Conservation (phyloP, 2,888 invertebrate species). For the Netelia fuscicornis region DNA sequence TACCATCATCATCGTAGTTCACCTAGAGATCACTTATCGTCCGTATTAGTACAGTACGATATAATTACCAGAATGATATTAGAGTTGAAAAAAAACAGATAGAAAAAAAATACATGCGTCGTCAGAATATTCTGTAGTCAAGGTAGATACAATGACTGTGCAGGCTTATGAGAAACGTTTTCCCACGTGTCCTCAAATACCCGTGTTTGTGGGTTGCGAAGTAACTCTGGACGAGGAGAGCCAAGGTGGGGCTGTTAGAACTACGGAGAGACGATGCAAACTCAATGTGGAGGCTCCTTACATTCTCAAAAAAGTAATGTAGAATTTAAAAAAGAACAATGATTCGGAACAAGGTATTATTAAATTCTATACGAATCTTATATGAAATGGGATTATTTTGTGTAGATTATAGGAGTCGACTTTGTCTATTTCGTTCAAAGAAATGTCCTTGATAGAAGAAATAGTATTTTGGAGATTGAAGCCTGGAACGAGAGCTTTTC, state of each 20-base stretch:
- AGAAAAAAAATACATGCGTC: not conserved
- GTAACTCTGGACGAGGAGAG: slow-evolving; percentile 91
- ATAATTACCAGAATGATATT: not conserved
- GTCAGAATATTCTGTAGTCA: not conserved
- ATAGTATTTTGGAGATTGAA: slow-evolving; percentile 93
- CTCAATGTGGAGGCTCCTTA: slow-evolving; percentile 97
- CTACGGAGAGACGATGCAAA: slow-evolving; percentile 94
- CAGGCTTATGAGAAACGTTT: slow-evolving; percentile 98
- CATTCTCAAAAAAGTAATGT: slow-evolving; percentile 93
- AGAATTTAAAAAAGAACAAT: slow-evolving; percentile 2
- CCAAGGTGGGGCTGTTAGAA: slow-evolving; percentile 91
- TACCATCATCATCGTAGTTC: slow-evolving; percentile 44
- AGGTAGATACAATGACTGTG: slow-evolving; percentile 42
- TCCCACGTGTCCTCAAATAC: slow-evolving; percentile 97
- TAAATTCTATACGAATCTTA: not conserved
- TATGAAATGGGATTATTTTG: slow-evolving; percentile 61
- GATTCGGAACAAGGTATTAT: slow-evolving; percentile 9
- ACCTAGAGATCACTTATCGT: slow-evolving; percentile 42
- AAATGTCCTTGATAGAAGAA: slow-evolving; percentile 93
- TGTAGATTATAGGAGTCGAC: slow-evolving; percentile 96
- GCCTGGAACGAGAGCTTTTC: slow-evolving; percentile 97
- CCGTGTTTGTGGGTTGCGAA: slow-evolving; percentile 95
- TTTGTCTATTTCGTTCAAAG: slow-evolving; percentile 96
- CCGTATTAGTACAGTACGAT: slow-evolving; percentile 41
- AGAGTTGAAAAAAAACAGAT: not conserved